Base-by-base conservation (phyloP, 1,140 invertebrate genomes). In the Subanguina moxae region DNA sequence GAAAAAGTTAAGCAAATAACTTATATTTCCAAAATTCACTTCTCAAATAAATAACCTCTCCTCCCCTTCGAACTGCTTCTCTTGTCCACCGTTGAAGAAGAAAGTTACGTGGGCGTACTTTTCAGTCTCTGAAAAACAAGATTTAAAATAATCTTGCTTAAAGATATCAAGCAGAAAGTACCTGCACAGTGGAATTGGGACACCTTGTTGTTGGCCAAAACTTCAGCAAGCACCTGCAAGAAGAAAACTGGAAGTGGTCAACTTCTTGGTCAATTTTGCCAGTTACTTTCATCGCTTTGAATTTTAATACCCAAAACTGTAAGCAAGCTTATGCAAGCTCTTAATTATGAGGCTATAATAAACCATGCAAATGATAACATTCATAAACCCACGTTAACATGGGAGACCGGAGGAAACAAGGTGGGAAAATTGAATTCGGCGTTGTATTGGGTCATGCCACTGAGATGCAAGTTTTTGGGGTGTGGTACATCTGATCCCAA, bases 31-130 rank as follows among this genome's bases (percentile, higher is more conserved):
- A n/a, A n/a, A n/a, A n/a, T n/a, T n/a, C n/a, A n/a, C n/a, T n/a
- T n/a, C n/a, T n/a, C n/a, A n/a, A n/a, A n/a, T n/a, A n/a, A n/a
- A n/a, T n/a, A n/a, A n/a, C n/a, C 85, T 72, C 25, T 85, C 85
- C 77, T 85, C 85, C 21, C 75, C 70, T 27, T 79, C 75, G 68
- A 86, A 86, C 28, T 76, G 77, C 52, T 78, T 76, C 70, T 85
- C 85, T 43, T 80, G 74, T 23, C 85, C 85, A 25, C 85, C 85
- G 67, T 86, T 86, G 77, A 85, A 86, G 72, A 85, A 85, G 73
- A 85, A 85, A 1, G 85, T 85, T 8, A 85, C 85, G 69, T 85
- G 85, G 21, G 85, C 84, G 71, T 86, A 85, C 61, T 85, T 86
- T 67, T 85, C 85, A 9, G 85, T 86, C 73, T 85, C 85, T 73